Conservation (phyloP, 1,140 invertebrate species). For the Triops cancriformis region DNA sequence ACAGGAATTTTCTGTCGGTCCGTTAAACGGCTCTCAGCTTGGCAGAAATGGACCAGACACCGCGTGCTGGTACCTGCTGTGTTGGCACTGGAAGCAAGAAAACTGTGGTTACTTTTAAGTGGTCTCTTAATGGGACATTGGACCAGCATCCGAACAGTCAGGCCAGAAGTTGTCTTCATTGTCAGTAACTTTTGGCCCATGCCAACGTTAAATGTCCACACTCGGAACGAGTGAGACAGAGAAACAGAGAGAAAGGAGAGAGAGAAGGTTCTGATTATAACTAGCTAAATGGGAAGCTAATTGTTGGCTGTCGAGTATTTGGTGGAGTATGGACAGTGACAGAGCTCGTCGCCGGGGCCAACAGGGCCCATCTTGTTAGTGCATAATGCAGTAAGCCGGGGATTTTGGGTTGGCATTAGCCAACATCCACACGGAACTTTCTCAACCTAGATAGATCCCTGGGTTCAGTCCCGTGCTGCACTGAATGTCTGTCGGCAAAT, state of each 20-base stretch:
- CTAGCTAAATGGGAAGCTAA: slow-evolving; percentile 9
- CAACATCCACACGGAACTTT: not conserved
- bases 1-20: not conserved
- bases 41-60: not conserved
- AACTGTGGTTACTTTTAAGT: not conserved
- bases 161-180: not conserved
- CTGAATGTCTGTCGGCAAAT: not conserved
- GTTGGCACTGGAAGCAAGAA: not conserved
- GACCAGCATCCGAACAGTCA: not conserved
- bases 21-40: too few relatives aligned
- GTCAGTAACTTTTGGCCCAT: not conserved
- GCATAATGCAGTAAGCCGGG: slow-evolving; percentile 8
- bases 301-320: not conserved
- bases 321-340: not conserved
- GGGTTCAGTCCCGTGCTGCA: too few relatives aligned
- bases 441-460: not conserved
- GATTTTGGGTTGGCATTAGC: not conserved
- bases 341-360: slow-evolving; percentile 7
- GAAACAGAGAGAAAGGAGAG: not conserved
- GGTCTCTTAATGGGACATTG: not conserved
- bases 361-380: slow-evolving; percentile 4
- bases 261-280: not conserved
- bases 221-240: not conserved
- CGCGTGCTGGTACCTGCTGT: not conserved
- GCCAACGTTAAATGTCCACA: not conserved